A percentile compares a stretch with the other conserved stretches of the same genome.
Conservation (phyloP, 2,888 invertebrate species). For the Encarsia formosa region DNA sequence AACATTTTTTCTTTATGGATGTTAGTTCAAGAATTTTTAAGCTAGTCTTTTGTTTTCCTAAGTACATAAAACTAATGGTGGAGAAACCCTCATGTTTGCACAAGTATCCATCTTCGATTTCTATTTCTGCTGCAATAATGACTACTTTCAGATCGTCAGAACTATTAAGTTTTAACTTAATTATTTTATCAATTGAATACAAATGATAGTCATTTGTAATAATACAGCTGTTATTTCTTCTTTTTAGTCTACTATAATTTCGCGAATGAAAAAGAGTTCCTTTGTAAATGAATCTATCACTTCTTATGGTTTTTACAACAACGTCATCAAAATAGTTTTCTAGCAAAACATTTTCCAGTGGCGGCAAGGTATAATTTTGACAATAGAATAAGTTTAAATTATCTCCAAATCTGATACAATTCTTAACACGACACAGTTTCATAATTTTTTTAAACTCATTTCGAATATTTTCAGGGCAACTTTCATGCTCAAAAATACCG, state of each 20-base stretch:
- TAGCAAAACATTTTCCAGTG: background rate
- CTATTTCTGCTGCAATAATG: too few species aligned
- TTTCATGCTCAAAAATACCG: background rate
- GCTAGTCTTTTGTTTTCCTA: too few species aligned
- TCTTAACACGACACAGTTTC: background rate
- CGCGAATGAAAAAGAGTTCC: background rate
- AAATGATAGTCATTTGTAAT: background rate
- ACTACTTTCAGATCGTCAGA: too few species aligned
- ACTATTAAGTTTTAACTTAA: too few species aligned
- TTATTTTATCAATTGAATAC: too few species aligned
- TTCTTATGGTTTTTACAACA: background rate
- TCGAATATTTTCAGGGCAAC: background rate
- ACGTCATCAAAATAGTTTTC: background rate
- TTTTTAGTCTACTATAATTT: background rate
- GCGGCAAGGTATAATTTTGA: background rate
- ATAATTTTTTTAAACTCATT: background rate
- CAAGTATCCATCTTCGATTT: too few species aligned
- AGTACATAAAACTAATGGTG: too few species aligned
- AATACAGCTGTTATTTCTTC: background rate
- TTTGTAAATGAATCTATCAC: conserved; percentile 2
- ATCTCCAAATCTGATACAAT: background rate
- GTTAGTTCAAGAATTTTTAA: too few species aligned
- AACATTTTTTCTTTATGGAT: too few species aligned
- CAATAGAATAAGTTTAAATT: background rate
- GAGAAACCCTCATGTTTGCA: too few species aligned